These are phyloP conservation scores for Agapostemon virescens DNA, from an alignment of 2,888 invertebrate species.

Conservation along the genomic window DNA sequence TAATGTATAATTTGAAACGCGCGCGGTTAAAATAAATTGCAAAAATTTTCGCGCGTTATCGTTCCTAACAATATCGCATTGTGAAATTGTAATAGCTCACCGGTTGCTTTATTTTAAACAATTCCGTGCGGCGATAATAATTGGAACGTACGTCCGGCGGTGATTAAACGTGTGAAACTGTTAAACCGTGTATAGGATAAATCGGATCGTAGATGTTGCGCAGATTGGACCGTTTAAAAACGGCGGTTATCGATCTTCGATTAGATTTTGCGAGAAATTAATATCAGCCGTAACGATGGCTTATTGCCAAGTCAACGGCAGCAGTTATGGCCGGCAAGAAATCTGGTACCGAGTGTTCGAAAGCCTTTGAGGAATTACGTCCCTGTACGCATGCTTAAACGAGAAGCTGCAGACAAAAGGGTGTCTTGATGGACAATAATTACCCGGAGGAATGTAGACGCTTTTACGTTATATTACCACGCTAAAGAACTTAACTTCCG, in stretches of 20 bases:
- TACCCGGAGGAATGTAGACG: constrained; percentile 38
- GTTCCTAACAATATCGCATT: too few relatives aligned
- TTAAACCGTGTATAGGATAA: constrained; percentile 12
- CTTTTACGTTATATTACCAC: constrained; percentile 41
- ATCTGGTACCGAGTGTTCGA: constrained; percentile 58
- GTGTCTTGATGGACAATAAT: constrained; percentile 62
- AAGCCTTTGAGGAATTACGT: constrained; percentile 65
- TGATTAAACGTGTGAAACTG: too few relatives aligned
- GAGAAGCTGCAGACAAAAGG: constrained; percentile 52
- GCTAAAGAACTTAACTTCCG: constrained; percentile 37
- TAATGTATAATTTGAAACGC: too few relatives aligned
- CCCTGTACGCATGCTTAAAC: constrained; percentile 50
- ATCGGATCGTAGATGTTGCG: constrained; percentile 20
- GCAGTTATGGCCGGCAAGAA: constrained; percentile 62
- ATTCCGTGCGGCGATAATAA: too few relatives aligned
- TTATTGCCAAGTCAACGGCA: constrained; percentile 66
- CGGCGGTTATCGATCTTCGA: constrained; percentile 47
- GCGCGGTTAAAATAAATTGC: too few relatives aligned
- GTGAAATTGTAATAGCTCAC: too few relatives aligned
- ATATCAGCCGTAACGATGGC: constrained; percentile 62
- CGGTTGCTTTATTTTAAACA: too few relatives aligned
- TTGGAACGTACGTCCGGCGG: too few relatives aligned
- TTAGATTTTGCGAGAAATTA: constrained; percentile 65
- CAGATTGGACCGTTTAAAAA: constrained; percentile 36
- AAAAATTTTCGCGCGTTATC: too few relatives aligned